Conservation (phyloP, 2,113 vertebrate genomes). For the Alligator mississippiensis region DNA sequence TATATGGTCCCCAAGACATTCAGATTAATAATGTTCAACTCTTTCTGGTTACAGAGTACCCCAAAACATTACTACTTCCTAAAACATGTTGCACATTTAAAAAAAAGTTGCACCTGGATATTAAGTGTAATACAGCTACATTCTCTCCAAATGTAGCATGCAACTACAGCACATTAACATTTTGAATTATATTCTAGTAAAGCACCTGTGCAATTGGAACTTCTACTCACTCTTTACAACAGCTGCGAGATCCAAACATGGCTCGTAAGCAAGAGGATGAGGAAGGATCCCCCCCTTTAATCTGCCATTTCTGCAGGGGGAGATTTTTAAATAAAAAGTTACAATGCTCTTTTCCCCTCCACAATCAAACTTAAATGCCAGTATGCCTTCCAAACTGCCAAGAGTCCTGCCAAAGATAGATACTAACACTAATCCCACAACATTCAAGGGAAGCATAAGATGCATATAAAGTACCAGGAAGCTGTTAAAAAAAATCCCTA, state of each 20-base stretch:
- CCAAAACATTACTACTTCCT: background rate
- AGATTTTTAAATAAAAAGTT: constrained; percentile 80
- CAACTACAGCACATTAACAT: background rate
- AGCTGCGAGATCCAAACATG: constrained; percentile 73
- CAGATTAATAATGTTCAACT: background rate
- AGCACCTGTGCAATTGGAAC: constrained; percentile 60
- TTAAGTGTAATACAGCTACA: background rate
- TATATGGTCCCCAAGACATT: background rate
- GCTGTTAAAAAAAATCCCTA: background rate
- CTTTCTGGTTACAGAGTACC: background rate
- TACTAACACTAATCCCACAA: background rate
- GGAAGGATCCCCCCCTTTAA: constrained; percentile 72
- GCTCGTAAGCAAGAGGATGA: constrained; percentile 74
- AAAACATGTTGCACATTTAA: background rate
- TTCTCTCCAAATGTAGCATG: background rate
- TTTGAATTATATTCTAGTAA: constrained; percentile 19
- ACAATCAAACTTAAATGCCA: constrained; percentile 29
- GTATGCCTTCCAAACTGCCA: background rate
- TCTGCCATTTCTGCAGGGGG: constrained; percentile 79
- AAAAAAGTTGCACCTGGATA: background rate
- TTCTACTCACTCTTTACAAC: constrained; percentile 80
- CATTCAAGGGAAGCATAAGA: background rate
- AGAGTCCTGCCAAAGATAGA: background rate
- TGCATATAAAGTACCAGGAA: background rate
- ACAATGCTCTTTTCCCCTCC: constrained; percentile 58